Base-by-base conservation (phyloP, 2,797 vertebrate genomes). In the Danio tinwini region DNA sequence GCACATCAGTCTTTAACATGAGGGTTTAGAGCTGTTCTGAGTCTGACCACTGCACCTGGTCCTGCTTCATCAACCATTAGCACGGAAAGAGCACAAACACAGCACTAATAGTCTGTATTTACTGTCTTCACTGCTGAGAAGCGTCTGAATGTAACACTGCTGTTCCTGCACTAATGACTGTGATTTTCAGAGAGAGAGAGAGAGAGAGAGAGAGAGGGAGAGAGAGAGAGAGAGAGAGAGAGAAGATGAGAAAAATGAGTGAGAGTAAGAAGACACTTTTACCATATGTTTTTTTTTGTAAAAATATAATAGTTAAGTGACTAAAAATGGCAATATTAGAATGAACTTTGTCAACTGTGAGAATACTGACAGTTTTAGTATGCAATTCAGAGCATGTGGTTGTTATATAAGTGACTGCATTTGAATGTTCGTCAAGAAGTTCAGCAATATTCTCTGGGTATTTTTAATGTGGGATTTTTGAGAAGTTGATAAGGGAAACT, bases 61-160 rank as follows among this genome's bases (percentile, higher is more conserved):
- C 85, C 64, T 86, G 83, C 89, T 90, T 90, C 87, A 91, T 81
- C 86, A 74, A 81, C 84, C 82, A 85, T 87, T 88, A 90, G 78
- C 76, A 82, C 85, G 59, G 83, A 82, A 88, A 86, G 85, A 88
- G 85, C 82, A 86, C 86, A 87, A 88, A 85, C 82, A 86, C 86
- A 87, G 53, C 65, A 78, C 85, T 92, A 93, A 92, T 93, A 87
- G 88, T 88, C 89, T 89, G 90, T 91, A 93, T 93, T 93, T 93
- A 89, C 86, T 86, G 83, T 83, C 86, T 82, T 87, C 84, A 86
- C 82, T 76, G 86, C 89, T 89, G 87, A 90, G 87, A 89, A 86
- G 86, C 85, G 81, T 81, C 83, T 86, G 68, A 83, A 86, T 88
- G 85, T 69, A 75, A 85, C 65, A 65, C 52, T 84, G 72, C 69